Evolutionary conservation across 2,888 invertebrate species (phyloP).

Genomic region (Acholoe squamosa): DNA sequence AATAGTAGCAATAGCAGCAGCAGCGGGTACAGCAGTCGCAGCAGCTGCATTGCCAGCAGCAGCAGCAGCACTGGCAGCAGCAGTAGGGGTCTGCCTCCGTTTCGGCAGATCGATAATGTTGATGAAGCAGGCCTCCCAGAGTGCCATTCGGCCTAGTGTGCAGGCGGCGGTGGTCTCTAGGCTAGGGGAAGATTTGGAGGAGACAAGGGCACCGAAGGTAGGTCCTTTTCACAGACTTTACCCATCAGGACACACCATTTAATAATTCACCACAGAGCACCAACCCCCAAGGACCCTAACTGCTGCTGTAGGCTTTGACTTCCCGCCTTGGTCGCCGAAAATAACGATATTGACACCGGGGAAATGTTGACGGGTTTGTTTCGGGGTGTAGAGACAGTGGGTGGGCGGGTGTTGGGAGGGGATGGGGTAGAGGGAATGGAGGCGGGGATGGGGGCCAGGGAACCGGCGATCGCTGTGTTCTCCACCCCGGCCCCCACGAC

Average conservation of each 20-base stretch:
- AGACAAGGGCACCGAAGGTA: constrained; percentile 35
- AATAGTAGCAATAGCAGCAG: not conserved
- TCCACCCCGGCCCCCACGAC: not conserved
- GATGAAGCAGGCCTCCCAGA: constrained; percentile 26
- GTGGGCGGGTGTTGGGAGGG: not conserved
- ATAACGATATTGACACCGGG: not conserved
- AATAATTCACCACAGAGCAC: not conserved
- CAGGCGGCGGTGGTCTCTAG: constrained; percentile 25
- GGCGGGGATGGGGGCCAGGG: not conserved
- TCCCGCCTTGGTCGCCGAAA: not conserved
- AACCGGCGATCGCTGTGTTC: not conserved
- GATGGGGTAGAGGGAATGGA: not conserved
- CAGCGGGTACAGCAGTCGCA: not conserved
- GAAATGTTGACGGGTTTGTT: not conserved
- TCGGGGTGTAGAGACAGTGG: not conserved
- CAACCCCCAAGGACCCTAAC: not conserved
- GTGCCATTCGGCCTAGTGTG: constrained; percentile 16
- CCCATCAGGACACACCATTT: not conserved
- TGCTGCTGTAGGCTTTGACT: not conserved
- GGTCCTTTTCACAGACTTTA: not conserved
- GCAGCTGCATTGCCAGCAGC: not conserved
- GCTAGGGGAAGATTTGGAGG: constrained; percentile 23
- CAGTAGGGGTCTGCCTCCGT: not conserved
- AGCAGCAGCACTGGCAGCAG: constrained; percentile 20
- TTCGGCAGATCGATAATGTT: not conserved